These are phyloP conservation scores for Phyllotreta striolata DNA, from an alignment of 2,888 invertebrate species.

Conservation along the genomic window DNA sequence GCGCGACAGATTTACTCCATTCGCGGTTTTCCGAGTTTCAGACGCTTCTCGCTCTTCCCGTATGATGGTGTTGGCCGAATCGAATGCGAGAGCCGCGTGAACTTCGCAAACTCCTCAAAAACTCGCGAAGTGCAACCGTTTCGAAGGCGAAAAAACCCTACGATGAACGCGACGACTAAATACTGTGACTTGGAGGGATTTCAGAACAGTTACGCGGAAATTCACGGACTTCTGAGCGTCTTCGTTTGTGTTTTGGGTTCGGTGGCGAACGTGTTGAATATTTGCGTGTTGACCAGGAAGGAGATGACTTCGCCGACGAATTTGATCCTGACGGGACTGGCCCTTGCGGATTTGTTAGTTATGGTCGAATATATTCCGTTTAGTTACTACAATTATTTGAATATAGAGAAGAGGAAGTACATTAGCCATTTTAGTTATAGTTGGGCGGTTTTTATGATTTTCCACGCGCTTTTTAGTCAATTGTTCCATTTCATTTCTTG, in stretches of 20 bases:
- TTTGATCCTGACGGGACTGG: slow-evolving; percentile 87
- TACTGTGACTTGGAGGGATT: slow-evolving; percentile 67
- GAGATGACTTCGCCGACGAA: slow-evolving; percentile 94
- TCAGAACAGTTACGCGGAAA: slow-evolving; percentile 70
- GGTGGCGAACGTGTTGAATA: slow-evolving; percentile 88
- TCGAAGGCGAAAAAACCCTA: background rate
- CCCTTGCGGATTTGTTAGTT: slow-evolving; percentile 93
- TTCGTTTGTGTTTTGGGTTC: slow-evolving; percentile 90
- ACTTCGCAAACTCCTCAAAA: slow-evolving; percentile 3
- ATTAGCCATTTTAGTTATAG: slow-evolving; percentile 70
- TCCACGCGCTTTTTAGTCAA: slow-evolving; percentile 90
- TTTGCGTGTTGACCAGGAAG: slow-evolving; percentile 85
- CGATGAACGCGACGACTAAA: slow-evolving; percentile 24
- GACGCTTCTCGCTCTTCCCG: too few species aligned
- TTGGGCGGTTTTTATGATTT: slow-evolving; percentile 86
- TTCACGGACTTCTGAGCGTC: slow-evolving; percentile 87
- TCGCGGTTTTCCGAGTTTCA: too few species aligned
- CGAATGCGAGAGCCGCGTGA: background rate
- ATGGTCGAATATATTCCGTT: slow-evolving; percentile 95
- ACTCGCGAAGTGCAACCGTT: background rate
- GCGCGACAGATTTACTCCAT: too few species aligned
- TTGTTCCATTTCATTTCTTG: slow-evolving; percentile 91
- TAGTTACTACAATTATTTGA: slow-evolving; percentile 80
- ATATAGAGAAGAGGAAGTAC: slow-evolving; percentile 64
- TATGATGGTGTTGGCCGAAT: too few species aligned